phyloP scores from a whole-genome alignment of 2,888 invertebrate species.

The Netelia melanura region DNA sequence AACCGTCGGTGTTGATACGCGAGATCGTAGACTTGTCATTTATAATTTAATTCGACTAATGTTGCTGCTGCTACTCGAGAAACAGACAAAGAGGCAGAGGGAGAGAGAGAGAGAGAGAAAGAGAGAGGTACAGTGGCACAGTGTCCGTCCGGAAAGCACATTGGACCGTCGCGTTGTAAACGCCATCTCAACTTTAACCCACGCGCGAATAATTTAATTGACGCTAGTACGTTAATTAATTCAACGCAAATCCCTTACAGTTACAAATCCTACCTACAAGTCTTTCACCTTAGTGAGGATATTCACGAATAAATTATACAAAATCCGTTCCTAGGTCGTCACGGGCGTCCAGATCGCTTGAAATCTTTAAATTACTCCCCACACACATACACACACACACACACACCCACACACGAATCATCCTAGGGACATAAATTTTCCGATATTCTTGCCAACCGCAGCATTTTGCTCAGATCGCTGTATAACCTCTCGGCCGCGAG shows the following conservation, averaged over 20 bases:
- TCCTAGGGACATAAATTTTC: no score
- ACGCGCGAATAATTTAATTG: slow-evolving; percentile 67
- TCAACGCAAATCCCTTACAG: slow-evolving; percentile 40
- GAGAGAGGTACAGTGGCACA: background rate
- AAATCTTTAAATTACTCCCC: no score
- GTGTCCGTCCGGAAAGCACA: slow-evolving; percentile 31
- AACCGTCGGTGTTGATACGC: slow-evolving; percentile 30
- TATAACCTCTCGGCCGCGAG: background rate
- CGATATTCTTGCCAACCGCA: no score
- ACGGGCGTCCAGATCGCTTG: no score
- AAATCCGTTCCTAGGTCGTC: no score
- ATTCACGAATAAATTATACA: no score
- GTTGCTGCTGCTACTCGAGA: background rate
- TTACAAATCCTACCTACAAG: no score
- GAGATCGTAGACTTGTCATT: slow-evolving; percentile 54
- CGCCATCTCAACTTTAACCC: slow-evolving; percentile 57
- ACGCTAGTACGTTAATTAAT: slow-evolving; percentile 66
- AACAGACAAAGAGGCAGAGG: background rate
- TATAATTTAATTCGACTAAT: slow-evolving; percentile 68
- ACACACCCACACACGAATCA: no score
- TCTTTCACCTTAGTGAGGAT: no score
- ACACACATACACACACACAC: no score
- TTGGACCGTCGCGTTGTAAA: slow-evolving; percentile 34
- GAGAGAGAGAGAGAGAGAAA: background rate
- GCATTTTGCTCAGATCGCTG: no score